Evolutionary conservation across 2,888 invertebrate species (phyloP), one percentile per base, ranked within the genome.

Genomic region (Spilarctia lutea): DNA sequence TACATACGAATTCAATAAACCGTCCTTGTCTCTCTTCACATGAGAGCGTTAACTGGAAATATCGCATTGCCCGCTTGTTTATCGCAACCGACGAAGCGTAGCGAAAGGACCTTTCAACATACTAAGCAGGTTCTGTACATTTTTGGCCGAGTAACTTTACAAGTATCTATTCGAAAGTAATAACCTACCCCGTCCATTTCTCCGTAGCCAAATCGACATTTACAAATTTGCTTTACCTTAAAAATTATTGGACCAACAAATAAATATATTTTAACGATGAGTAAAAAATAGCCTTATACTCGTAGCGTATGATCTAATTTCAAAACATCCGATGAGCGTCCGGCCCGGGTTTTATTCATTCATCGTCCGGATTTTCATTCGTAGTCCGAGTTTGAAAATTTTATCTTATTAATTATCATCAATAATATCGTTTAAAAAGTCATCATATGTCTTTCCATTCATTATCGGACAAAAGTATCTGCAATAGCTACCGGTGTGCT

Each of bases 41-140:
- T 84, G 83, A 82, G 82, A 85, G 83, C 86, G 86, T 85, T 87
- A 86, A 83, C 87, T 86, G 85, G 85, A 89, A 90, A 91, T 92
- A 92, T 91, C 89, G 86, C 86, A 87, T 83, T 85, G 85, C 86
- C 86, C 89, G 89, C 90, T 89, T 92, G 90, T 93, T 93, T 93
- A 94, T 94, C 93, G 85, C 85, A 87, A 84, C 82, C 87, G 78
- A 82, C 87, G 87, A 88, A 84, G 89, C 87, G 87, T 90, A 87
- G 87, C 88, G 86, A 92, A 92, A 91, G 83, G 88, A 86, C 89
- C 89, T 92, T 92, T 93, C 88, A 89, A 90, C 86, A 86, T 27
- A 66, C 24, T 24, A 33, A 27, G n/a, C n/a, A n/a, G 33, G 65
- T 27, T 63, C 35, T 65, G 65, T 35, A 68, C 66, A n/a, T 72